Evolutionary conservation across 2,888 invertebrate genomes (phyloP).

Genomic region (Phrixothrix hirtus): DNA sequence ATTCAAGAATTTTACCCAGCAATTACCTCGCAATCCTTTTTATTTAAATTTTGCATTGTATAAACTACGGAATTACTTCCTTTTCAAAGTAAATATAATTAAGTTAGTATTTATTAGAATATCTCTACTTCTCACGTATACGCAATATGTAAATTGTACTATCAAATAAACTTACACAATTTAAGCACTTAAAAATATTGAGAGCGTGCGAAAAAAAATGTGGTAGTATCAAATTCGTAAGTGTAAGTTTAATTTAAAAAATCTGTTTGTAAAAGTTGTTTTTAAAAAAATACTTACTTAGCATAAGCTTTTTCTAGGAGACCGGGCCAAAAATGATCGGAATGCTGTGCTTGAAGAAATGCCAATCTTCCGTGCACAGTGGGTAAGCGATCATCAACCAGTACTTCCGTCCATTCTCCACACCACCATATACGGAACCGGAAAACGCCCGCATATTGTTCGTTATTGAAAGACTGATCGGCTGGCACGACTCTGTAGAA

Average conservation of each 20-base stretch:
- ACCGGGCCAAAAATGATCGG: slow-evolving; percentile 87
- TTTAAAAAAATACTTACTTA: slow-evolving; percentile 65
- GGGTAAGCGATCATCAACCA: slow-evolving; percentile 87
- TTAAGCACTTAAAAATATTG: too few species aligned
- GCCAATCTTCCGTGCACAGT: slow-evolving; percentile 85
- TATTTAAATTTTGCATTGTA: background rate
- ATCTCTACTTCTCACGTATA: background rate
- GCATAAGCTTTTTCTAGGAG: slow-evolving; percentile 91
- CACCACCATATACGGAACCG: slow-evolving; percentile 93
- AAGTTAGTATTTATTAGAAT: background rate
- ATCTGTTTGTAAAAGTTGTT: background rate
- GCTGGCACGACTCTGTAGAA: slow-evolving; percentile 91
- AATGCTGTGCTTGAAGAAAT: slow-evolving; percentile 79
- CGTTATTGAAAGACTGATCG: slow-evolving; percentile 77
- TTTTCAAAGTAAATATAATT: background rate
- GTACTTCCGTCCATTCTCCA: slow-evolving; percentile 88
- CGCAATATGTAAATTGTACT: too few species aligned
- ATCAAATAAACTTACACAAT: too few species aligned
- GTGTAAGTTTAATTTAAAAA: background rate
- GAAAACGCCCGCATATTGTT: slow-evolving; percentile 77
- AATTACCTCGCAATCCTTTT: background rate
- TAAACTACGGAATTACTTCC: background rate
- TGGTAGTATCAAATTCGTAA: too few species aligned
- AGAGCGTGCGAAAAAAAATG: too few species aligned
- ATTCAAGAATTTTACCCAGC: background rate